Base-by-base conservation (phyloP, 2,888 invertebrate genomes). In the Atrina japonica region DNA sequence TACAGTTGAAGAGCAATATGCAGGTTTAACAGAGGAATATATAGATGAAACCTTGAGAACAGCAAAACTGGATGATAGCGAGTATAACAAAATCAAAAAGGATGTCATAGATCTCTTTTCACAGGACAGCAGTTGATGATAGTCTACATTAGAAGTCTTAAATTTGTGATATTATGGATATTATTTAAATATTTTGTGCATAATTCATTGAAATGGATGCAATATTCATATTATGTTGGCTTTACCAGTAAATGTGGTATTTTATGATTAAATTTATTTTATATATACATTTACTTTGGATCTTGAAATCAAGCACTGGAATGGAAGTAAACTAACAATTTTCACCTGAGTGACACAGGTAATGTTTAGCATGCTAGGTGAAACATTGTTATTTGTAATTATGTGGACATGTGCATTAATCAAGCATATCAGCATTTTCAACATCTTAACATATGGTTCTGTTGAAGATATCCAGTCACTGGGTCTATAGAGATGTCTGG, bases 1-100 rank as follows among this genome's bases (percentile, higher is more conserved):
- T 77, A 30, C 70, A 86, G 86, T 84, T 65, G 71, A 65, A 60
- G 80, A 80, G 23, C 67, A 79, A 23, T 86, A 81, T 67, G 49
- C 78, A 56, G 80, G 63, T 23, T 49, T 86, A 30, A 82, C 83
- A 29, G 83, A 84, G 66, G 78, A 80, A 41, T 67, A 75, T 18
- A 83, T 85, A 16, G 82, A 85, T 63, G 66, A 73, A 9, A 84
- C 83, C 43, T 74, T 86, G 30, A 63, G 58, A 29, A 77, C 72
- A 16, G 80, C 75, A 5, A 61, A 70, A 3, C 71, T 85, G 27
- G 77, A 80, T 7, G 69, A 72, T 5, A 65, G 66, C 11, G 79
- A 82, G 43, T 86, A 84, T 56, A 29, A 73, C 16, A 66, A 53
- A 29, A 81, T 87, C 41, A 82, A 82, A 65, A 58, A 76, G 16